phyloP scores from a whole-genome alignment of 2,888 invertebrate species.

The Nowickia ferox region DNA sequence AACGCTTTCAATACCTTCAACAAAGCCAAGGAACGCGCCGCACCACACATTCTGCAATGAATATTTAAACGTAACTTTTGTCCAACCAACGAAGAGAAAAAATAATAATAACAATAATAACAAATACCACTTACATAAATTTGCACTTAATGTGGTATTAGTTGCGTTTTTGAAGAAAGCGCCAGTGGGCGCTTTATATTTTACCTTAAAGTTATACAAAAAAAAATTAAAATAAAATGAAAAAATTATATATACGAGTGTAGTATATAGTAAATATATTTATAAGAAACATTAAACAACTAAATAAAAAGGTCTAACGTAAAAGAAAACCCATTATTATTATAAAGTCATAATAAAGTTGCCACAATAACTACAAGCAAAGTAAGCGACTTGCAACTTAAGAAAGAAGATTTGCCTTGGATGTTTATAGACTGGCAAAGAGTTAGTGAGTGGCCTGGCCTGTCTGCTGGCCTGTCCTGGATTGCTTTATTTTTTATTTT shows the following conservation, averaged over 20 bases:
- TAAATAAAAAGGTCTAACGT: constrained; percentile 63
- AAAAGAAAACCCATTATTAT: constrained; percentile 54
- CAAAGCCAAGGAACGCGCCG: constrained; percentile 35
- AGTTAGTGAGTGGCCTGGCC: background rate
- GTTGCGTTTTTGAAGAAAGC: constrained; percentile 63
- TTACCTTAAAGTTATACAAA: constrained; percentile 49
- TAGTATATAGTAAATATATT: too few species aligned
- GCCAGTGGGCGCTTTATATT: constrained; percentile 68
- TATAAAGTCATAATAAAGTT: constrained; percentile 71
- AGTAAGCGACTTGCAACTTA: background rate
- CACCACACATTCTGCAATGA: constrained; percentile 21
- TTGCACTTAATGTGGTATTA: constrained; percentile 72
- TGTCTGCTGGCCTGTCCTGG: background rate
- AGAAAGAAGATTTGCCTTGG: constrained; percentile 41
- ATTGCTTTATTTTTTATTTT: background rate
- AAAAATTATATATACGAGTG: background rate
- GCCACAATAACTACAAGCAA: constrained; percentile 24
- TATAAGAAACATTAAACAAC: constrained; percentile 56
- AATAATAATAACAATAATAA: background rate
- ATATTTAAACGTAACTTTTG: constrained; percentile 38
- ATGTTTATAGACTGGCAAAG: background rate
- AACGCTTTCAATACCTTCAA: constrained; percentile 14
- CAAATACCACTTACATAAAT: constrained; percentile 65
- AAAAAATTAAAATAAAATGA: constrained; percentile 35
- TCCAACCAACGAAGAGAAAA: background rate